A percentile compares a stretch with the other conserved stretches of the same genome.
phyloP scores from a whole-genome alignment of 2,113 vertebrate species.

The Aleadryas rufinucha region DNA sequence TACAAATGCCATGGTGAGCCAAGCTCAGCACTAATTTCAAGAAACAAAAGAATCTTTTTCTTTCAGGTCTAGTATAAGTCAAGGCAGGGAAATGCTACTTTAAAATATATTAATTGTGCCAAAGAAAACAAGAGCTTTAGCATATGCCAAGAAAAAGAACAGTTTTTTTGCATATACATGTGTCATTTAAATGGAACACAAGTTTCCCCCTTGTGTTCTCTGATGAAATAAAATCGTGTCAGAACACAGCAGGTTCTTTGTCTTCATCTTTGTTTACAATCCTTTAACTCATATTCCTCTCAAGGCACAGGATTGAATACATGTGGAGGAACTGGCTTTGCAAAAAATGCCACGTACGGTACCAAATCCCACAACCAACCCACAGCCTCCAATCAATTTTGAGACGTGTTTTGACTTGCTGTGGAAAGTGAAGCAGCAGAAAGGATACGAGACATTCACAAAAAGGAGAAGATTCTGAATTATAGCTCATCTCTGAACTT shows the following conservation, averaged over 20 bases:
- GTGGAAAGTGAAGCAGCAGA: background rate
- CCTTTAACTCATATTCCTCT: background rate
- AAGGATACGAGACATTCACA: background rate
- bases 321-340: background rate
- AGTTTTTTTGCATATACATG: background rate
- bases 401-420: background rate
- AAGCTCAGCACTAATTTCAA: background rate
- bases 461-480: background rate
- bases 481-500: background rate
- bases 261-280: background rate
- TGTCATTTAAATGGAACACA: background rate
- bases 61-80: background rate
- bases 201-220: background rate
- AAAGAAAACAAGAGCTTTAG: background rate
- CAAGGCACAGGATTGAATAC: background rate
- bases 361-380: background rate
- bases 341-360: fast-evolving
- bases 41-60: background rate
- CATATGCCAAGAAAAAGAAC: background rate
- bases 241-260: background rate
- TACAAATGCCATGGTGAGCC: background rate
- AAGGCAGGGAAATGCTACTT: background rate
- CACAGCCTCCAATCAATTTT: background rate
- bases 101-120: background rate
- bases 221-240: background rate